A percentile compares a stretch with the other conserved stretches of the same genome.
These are phyloP conservation scores for Resseliella maxima DNA, from an alignment of 2,888 invertebrate genomes.

Conservation along the genomic window DNA sequence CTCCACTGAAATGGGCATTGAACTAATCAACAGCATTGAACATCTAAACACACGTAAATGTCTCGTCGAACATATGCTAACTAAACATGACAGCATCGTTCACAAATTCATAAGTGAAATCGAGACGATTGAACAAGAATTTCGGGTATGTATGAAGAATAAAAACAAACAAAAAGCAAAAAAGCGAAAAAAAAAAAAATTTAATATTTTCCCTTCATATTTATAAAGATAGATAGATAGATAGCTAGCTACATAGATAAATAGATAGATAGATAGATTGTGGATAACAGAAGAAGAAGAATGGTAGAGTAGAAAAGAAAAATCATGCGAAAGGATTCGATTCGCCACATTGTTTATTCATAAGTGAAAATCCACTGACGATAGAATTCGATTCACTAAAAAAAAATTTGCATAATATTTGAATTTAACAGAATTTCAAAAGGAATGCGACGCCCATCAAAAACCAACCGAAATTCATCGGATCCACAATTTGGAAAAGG, in stretches of 20 bases:
- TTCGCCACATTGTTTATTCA: slow-evolving; percentile 51
- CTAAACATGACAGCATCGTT: slow-evolving; percentile 87
- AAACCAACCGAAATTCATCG: slow-evolving; percentile 83
- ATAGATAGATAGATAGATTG: no score
- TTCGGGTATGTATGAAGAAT: slow-evolving; percentile 75
- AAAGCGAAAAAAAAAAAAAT: no score
- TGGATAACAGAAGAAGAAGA: no score
- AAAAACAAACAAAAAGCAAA: slow-evolving; percentile 47
- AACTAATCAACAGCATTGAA: slow-evolving; percentile 82
- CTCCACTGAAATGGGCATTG: slow-evolving; percentile 79
- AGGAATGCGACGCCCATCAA: slow-evolving; percentile 53
- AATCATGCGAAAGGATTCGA: not conserved
- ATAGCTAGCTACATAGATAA: not conserved
- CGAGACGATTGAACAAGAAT: slow-evolving; percentile 76
- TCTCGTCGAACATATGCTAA: slow-evolving; percentile 78
- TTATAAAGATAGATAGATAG: no score
- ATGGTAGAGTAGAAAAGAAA: not conserved
- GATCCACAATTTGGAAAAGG: slow-evolving; percentile 87
- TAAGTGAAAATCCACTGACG: slow-evolving; percentile 40
- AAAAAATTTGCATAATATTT: slow-evolving; percentile 35
- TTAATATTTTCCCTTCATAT: no score
- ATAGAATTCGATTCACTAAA: slow-evolving; percentile 37
- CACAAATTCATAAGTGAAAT: slow-evolving; percentile 88
- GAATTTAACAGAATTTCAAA: slow-evolving; percentile 48
- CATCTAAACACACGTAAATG: slow-evolving; percentile 80